Conservation (phyloP, 2,888 invertebrate species). For the Leuctra nigra region DNA sequence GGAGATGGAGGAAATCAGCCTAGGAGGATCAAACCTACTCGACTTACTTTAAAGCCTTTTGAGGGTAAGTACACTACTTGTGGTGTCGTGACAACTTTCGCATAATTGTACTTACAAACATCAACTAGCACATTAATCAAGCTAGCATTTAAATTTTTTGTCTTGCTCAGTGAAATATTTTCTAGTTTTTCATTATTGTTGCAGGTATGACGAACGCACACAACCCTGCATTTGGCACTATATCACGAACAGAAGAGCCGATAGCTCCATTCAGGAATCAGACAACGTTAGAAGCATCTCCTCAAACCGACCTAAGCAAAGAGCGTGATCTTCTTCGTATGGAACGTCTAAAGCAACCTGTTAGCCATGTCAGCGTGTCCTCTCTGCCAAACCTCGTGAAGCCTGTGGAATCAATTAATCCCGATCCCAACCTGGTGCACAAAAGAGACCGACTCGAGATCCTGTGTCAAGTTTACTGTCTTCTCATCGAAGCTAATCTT, state of each 20-base stretch:
- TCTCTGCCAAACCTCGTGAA: not conserved
- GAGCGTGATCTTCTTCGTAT: not conserved
- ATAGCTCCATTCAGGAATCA: not conserved
- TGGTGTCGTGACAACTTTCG: too few species aligned
- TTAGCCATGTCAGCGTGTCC: not conserved
- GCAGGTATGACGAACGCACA: too few species aligned
- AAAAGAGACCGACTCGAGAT: constrained; percentile 48
- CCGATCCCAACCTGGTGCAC: constrained; percentile 39
- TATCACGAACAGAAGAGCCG: not conserved
- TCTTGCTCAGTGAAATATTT: not conserved
- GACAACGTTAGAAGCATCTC: not conserved
- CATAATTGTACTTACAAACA: too few species aligned
- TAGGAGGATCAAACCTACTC: too few species aligned
- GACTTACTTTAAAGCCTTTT: too few species aligned
- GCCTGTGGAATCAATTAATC: not conserved
- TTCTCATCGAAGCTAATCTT: constrained; percentile 52
- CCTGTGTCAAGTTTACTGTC: constrained; percentile 51
- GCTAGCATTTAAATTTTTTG: not conserved
- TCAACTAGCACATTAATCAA: not conserved
- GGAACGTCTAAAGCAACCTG: not conserved
- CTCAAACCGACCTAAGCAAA: not conserved
- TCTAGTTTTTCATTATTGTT: too few species aligned
- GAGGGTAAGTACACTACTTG: too few species aligned
- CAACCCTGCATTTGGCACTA: not conserved
- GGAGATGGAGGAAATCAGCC: too few species aligned